These are phyloP conservation scores for Hippocampus zosterae DNA, from an alignment of 2,113 vertebrate genomes.

Conservation along the genomic window DNA sequence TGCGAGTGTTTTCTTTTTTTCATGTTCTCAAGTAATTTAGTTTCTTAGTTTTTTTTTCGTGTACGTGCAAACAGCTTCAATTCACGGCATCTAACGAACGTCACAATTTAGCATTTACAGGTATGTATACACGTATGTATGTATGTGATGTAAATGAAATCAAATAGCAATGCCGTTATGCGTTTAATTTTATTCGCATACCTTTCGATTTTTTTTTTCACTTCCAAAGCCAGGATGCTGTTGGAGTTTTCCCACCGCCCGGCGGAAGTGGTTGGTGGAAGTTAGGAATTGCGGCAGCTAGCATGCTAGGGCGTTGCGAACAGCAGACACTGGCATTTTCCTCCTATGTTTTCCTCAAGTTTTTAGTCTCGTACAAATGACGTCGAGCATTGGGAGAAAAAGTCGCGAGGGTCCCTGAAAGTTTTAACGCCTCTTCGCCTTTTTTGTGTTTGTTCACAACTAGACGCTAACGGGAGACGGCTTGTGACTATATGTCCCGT, in stretches of 20 bases:
- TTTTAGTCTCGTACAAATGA: constrained; percentile 22
- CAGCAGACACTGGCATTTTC: constrained; percentile 58
- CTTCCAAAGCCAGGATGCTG: not conserved
- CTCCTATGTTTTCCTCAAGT: constrained; percentile 35
- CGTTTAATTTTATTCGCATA: not conserved
- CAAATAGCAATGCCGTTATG: not conserved
- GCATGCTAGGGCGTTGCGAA: constrained; percentile 70
- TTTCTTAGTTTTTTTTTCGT: no score
- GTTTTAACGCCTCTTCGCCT: constrained; percentile 8
- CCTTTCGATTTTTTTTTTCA: not conserved
- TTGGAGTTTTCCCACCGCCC: constrained; percentile 40
- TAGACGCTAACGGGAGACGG: constrained; percentile 1
- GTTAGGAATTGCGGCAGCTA: constrained; percentile 20
- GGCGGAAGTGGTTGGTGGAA: constrained; percentile 67
- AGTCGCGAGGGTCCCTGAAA: constrained; percentile 3
- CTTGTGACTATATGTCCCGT: constrained; percentile 45
- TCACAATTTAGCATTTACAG: not conserved
- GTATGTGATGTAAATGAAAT: not conserved
- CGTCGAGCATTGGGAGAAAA: constrained; percentile 15
- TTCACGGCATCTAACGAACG: not conserved
- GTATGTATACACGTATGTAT: not conserved
- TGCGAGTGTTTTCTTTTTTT: not conserved
- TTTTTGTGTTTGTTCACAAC: constrained; percentile 29
- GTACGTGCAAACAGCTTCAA: not conserved
- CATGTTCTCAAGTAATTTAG: no score